Conservation (phyloP, 2,797 vertebrate species). For the Neomorphus geoffroyi region DNA sequence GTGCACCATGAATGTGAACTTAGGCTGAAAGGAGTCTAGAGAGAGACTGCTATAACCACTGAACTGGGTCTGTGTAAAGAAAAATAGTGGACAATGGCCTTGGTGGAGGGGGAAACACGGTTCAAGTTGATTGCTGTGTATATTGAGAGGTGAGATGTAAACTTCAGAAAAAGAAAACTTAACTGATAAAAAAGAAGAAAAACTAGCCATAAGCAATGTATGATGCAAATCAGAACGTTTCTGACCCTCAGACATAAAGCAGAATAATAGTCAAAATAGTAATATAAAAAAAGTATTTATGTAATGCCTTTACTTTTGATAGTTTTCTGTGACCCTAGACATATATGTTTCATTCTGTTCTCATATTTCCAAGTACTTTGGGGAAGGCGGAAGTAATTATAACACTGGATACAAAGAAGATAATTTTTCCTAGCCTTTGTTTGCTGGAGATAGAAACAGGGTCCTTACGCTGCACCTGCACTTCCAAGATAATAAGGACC, state of each 20-base stretch:
- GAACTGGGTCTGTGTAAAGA: not conserved
- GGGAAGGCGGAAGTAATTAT: not conserved
- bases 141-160: not conserved
- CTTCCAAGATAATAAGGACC: not conserved
- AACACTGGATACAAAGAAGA: not conserved
- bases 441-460: not conserved
- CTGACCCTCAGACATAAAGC: not conserved
- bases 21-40: not conserved
- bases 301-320: not conserved
- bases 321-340: not conserved
- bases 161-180: not conserved
- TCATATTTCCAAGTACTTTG: not conserved
- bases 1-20: not conserved
- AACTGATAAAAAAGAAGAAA: not conserved
- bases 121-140: fast-evolving
- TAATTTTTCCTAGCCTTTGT: not conserved
- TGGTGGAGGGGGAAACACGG: fast-evolving
- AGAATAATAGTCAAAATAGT: not conserved
- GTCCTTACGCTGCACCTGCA: fast-evolving
- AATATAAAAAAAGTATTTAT: not conserved
- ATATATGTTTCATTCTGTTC: not conserved
- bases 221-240: not conserved
- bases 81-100: not conserved
- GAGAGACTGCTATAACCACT: not conserved
- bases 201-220: not conserved